Conservation (phyloP, 2,797 vertebrate species). For the Menidia menidia region DNA sequence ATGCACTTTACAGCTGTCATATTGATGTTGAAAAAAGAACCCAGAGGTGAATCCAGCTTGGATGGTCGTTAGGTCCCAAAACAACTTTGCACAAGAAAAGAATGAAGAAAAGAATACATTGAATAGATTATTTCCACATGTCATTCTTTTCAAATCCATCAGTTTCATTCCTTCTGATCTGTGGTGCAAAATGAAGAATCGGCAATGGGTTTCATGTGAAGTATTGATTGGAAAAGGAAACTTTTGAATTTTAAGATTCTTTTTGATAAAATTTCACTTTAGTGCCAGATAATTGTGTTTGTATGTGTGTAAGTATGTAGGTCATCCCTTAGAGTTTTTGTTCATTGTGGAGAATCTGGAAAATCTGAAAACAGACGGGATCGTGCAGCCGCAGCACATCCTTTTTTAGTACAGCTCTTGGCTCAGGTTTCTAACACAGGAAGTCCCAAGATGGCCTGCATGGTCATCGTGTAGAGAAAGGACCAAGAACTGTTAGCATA, state of each 20-base stretch:
- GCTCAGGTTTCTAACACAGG: not conserved
- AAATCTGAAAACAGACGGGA: not conserved
- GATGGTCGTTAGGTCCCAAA: too few species aligned
- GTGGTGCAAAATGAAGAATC: too few species aligned
- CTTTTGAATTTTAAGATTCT: too few species aligned
- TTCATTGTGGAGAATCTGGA: not conserved
- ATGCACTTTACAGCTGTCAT: not conserved
- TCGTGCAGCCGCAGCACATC: not conserved
- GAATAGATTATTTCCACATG: too few species aligned
- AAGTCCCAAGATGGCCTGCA: slow-evolving; percentile 6
- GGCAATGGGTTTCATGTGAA: too few species aligned
- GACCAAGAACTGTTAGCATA: not conserved
- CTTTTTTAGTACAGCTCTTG: slow-evolving; percentile 2
- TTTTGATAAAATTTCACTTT: too few species aligned
- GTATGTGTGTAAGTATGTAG: not conserved
- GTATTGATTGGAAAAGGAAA: too few species aligned
- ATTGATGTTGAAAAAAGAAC: not conserved
- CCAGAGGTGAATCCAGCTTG: too few species aligned
- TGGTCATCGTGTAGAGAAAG: not conserved
- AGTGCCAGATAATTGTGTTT: not conserved
- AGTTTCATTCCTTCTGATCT: too few species aligned
- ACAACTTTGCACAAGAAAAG: too few species aligned
- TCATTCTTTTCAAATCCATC: too few species aligned
- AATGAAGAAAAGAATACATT: too few species aligned
- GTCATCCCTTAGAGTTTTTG: not conserved